Base-by-base conservation (phyloP, 2,888 invertebrate species). In the Thera obeliscata region DNA sequence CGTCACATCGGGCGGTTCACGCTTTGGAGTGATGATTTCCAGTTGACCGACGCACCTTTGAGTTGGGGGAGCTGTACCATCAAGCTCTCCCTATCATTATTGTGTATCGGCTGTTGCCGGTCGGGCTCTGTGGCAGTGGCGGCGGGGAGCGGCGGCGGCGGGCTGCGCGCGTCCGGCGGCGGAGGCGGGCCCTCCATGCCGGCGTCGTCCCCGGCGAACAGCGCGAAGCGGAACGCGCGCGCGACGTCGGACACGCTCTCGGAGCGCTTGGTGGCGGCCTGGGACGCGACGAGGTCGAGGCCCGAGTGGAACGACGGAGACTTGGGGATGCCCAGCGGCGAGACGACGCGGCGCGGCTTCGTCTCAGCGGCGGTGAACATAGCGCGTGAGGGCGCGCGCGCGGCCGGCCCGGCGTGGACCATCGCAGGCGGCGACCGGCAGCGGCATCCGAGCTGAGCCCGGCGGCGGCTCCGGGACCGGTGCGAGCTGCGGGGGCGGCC, bases 241-340 rank as follows among this genome's bases (percentile, higher is more conserved):
- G 94, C 92, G 67, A 93, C 90, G 90, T 92, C 92, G 69, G 93
- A 88, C 64, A 91, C 91, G 78, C 90, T 91, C 83, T 90, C 90
- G 69, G 90, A 87, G 71, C 91, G 90, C 87, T 94, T 88, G 87
- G 89, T 80, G 89, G 84, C 77, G 75, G 86, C 79, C 78, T 95
- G 95, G 77, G 94, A 95, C 70, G 96, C 96, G 80, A 97, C 96
- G 82, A 96, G 95, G 87, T 97, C 97, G 78, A 97, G 94, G 67
- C 97, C 97, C 90, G 97, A 97, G 90, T 97, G 97, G 91, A 97
- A 97, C 85, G 97, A 97, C 76, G 97, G 97, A 81, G 97, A 97
- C 90, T 97, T 97, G 78, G 97, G 97, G 84, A 97, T 96, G 76
- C 97, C 96, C 87, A 96, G 94, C 79, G 95, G 94, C 83, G 95